Evolutionary conservation across 1,140 invertebrate species (phyloP).

Genomic region (Formica selysi): DNA sequence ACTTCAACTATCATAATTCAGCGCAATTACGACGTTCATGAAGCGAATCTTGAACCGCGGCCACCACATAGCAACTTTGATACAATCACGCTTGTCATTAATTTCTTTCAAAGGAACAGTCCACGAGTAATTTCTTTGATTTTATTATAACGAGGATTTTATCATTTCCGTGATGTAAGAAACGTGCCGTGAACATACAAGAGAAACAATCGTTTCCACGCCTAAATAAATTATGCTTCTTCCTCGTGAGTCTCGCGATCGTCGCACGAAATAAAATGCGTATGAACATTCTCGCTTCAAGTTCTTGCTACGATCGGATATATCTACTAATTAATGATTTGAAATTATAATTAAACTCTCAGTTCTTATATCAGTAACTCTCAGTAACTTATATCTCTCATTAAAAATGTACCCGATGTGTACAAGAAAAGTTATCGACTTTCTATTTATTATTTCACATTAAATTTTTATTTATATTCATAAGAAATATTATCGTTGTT

Average conservation of each 20-base stretch:
- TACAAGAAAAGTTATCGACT: constrained; percentile 4
- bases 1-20: constrained; percentile 60
- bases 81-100: constrained; percentile 37
- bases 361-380: background rate
- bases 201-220: constrained; percentile 36
- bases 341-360: constrained; percentile 16
- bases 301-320: background rate
- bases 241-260: constrained; percentile 10
- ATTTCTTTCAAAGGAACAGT: constrained; percentile 41
- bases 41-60: constrained; percentile 49
- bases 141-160: constrained; percentile 53
- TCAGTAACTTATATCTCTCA: constrained; percentile 14
- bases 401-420: background rate
- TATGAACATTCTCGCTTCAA: constrained; percentile 29
- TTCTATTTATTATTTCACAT: constrained; percentile 1
- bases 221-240: constrained; percentile 59
- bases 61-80: constrained; percentile 14
- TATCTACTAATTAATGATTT: constrained; percentile 36
- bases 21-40: constrained; percentile 60
- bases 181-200: constrained; percentile 9
- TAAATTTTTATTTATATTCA: background rate
- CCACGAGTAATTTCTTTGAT: constrained; percentile 47
- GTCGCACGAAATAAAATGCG: constrained; percentile 32
- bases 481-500: background rate
- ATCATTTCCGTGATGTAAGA: constrained; percentile 33